A percentile compares a stretch with the other conserved stretches of the same genome.
These are phyloP conservation scores for Cyprinodon brontotheroides DNA, from an alignment of 2,113 vertebrate genomes.

Conservation along the genomic window DNA sequence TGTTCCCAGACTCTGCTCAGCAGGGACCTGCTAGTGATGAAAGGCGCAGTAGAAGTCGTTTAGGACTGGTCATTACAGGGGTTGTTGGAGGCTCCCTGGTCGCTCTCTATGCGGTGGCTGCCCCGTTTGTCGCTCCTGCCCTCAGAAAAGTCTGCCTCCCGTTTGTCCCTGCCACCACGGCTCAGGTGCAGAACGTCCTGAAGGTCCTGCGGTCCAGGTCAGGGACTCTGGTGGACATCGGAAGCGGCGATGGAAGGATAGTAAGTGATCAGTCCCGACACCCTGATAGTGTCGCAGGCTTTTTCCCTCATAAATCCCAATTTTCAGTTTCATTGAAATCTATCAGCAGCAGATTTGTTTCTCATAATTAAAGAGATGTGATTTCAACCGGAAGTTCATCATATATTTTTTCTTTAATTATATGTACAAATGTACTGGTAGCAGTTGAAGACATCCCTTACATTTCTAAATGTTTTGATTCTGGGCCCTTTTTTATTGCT, in stretches of 20 bases:
- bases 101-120: constrained; percentile 82
- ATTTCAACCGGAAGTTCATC: too few relatives aligned
- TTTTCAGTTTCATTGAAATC: too few relatives aligned
- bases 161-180: constrained; percentile 89
- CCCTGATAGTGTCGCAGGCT: not conserved
- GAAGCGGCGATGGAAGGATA: constrained; percentile 93
- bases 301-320: too few relatives aligned
- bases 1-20: not conserved
- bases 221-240: constrained; percentile 88
- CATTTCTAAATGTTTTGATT: too few relatives aligned
- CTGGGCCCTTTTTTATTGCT: too few relatives aligned
- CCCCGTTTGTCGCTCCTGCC: constrained; percentile 88
- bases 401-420: too few relatives aligned
- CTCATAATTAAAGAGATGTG: too few relatives aligned
- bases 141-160: constrained; percentile 90
- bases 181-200: constrained; percentile 89
- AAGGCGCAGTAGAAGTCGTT: constrained; percentile 24
- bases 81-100: constrained; percentile 81
- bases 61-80: constrained; percentile 81
- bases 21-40: not conserved
- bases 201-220: constrained; percentile 76
- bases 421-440: too few relatives aligned
- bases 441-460: too few relatives aligned
- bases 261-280: constrained; percentile 79
- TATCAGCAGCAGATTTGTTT: too few relatives aligned